A percentile compares a stretch with the other conserved stretches of the same genome.
Evolutionary conservation across 2,888 invertebrate genomes (phyloP).

Genomic region (Amaurobius ferox): DNA sequence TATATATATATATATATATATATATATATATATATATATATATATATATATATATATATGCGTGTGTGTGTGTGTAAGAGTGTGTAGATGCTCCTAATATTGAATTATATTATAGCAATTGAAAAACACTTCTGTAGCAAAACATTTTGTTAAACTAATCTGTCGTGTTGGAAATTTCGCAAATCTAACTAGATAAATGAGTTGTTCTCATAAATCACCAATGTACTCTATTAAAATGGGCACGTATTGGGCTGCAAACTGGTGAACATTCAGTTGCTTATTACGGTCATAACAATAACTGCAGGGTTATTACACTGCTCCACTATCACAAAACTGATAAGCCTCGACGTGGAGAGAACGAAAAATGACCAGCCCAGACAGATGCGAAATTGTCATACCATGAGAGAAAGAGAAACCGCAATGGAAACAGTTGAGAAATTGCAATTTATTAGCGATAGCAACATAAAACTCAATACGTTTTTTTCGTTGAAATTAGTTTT

Average conservation of each 20-base stretch:
- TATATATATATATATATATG: too few relatives aligned
- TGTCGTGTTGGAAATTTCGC: conserved; percentile 42
- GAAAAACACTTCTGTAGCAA: too few relatives aligned
- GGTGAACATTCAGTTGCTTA: conserved; percentile 69
- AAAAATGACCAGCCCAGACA: conserved; percentile 31
- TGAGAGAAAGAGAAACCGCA: conserved; percentile 27
- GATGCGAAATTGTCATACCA: conserved; percentile 40
- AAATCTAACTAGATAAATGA: conserved; percentile 50
- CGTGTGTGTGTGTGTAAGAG: too few relatives aligned
- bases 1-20: too few relatives aligned
- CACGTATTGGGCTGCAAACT: conserved; percentile 57
- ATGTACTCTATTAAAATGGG: conserved; percentile 64
- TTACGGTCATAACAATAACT: conserved; percentile 71
- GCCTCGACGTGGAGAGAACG: conserved; percentile 40
- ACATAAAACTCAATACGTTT: background rate
- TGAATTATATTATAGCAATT: too few relatives aligned
- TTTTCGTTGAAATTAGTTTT: background rate
- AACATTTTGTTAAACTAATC: conserved; percentile 41
- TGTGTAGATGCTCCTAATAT: too few relatives aligned
- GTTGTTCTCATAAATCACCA: conserved; percentile 63
- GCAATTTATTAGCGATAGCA: conserved; percentile 36
- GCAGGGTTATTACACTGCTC: conserved; percentile 61
- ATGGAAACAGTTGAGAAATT: conserved; percentile 19
- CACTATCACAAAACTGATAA: conserved; percentile 71
- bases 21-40: too few relatives aligned